Conservation (phyloP, 2,113 vertebrate genomes). For the Vulpes lagopus region DNA sequence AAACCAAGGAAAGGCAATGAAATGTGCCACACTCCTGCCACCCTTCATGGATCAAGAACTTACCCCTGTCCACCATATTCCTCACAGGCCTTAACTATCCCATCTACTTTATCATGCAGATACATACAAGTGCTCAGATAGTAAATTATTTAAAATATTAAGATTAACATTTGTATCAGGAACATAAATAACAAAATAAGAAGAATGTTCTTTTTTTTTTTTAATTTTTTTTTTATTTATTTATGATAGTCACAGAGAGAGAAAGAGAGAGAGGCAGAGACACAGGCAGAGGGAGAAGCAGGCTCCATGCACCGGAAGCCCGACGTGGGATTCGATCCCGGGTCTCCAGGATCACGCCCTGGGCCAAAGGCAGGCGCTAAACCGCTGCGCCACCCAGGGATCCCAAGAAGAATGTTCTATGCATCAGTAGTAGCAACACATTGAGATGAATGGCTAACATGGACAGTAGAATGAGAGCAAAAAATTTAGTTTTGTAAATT, state of each 20-base stretch:
- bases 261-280: too few species aligned
- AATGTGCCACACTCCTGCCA: not conserved
- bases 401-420: not conserved
- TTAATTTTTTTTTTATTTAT: too few species aligned
- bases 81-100: not conserved
- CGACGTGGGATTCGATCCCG: too few species aligned
- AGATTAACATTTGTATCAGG: constrained; percentile 23
- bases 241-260: too few species aligned
- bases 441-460: not conserved
- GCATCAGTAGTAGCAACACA: not conserved
- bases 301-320: too few species aligned
- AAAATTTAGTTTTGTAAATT: not conserved
- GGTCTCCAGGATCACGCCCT: too few species aligned
- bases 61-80: not conserved
- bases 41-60: not conserved
- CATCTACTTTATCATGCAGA: not conserved
- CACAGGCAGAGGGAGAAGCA: too few species aligned
- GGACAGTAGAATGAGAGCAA: not conserved
- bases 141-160: not conserved
- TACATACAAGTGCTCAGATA: not conserved
- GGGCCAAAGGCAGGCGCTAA: too few species aligned
- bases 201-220: not conserved
- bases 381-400: too few species aligned
- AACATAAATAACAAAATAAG: not conserved
- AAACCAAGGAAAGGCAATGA: not conserved